Evolutionary conservation across 1,140 invertebrate species (phyloP).

Genomic region (Tetramorium parvispinum): DNA sequence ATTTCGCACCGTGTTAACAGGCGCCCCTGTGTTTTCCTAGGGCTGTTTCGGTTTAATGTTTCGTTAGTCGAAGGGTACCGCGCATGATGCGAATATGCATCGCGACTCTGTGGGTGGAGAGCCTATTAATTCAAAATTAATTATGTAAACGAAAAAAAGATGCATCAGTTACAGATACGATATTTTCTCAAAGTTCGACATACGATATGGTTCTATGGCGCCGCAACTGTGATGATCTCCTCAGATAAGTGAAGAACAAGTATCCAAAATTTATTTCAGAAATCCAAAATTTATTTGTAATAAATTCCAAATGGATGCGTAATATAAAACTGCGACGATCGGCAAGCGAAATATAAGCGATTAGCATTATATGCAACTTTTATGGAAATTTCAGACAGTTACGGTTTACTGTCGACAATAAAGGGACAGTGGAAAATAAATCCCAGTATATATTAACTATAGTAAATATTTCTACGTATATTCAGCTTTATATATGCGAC

Average conservation of each 20-base stretch:
- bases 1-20: conserved; percentile 56
- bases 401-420: conserved; percentile 32
- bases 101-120: neutral
- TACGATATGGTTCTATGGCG: neutral
- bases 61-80: conserved; percentile 30
- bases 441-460: neutral
- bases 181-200: neutral
- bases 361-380: conserved; percentile 17
- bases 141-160: neutral
- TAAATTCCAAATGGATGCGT: neutral
- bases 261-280: neutral
- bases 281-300: too few species aligned
- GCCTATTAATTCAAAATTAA: conserved; percentile 29
- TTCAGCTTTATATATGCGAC: neutral
- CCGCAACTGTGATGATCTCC: neutral
- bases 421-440: conserved; percentile 15
- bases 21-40: conserved; percentile 28
- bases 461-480: conserved; percentile 4
- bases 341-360: neutral
- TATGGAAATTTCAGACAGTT: conserved; percentile 50
- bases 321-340: conserved; percentile 22
- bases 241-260: neutral
- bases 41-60: conserved; percentile 40
- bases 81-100: conserved; percentile 2
- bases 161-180: neutral